phyloP scores from a whole-genome alignment of 1,140 invertebrate genomes.

The Chironomus striatipennis region DNA sequence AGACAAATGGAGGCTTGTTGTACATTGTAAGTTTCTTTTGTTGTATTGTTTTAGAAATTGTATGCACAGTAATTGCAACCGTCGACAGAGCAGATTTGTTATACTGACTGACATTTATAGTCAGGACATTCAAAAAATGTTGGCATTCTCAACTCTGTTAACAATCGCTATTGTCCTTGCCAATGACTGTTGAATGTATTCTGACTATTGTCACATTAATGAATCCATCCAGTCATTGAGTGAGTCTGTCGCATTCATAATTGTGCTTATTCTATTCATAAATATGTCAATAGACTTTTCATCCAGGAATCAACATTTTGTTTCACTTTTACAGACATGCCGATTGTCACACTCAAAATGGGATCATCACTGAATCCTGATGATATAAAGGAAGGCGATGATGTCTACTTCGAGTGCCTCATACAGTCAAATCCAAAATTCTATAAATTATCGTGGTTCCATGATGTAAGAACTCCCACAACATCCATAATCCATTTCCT shows the following conservation, averaged over 20 bases:
- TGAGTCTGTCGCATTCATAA: slow-evolving; percentile 46
- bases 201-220: too few species aligned
- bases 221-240: not conserved
- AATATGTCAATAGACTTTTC: slow-evolving; percentile 45
- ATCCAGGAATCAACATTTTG: slow-evolving; percentile 33
- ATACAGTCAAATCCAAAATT: slow-evolving; percentile 72
- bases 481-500: not conserved
- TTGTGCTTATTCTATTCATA: slow-evolving; percentile 69
- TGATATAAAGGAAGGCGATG: slow-evolving; percentile 76
- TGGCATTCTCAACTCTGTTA: too few species aligned
- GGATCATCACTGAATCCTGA: slow-evolving; percentile 67
- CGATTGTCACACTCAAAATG: slow-evolving; percentile 66
- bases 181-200: too few species aligned
- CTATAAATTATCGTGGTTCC: slow-evolving; percentile 74
- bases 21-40: slow-evolving; percentile 56
- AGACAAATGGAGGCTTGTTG: slow-evolving; percentile 69
- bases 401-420: slow-evolving; percentile 71
- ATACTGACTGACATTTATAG: too few species aligned
- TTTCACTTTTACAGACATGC: slow-evolving; percentile 52
- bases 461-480: slow-evolving; percentile 56
- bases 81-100: too few species aligned
- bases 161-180: too few species aligned
- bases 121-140: too few species aligned
- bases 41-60: not conserved
- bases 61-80: too few species aligned